Evolutionary conservation across 2,113 vertebrate species (phyloP), one percentile per base, ranked within the genome.

Genomic region (Hemiscyllium ocellatum): DNA sequence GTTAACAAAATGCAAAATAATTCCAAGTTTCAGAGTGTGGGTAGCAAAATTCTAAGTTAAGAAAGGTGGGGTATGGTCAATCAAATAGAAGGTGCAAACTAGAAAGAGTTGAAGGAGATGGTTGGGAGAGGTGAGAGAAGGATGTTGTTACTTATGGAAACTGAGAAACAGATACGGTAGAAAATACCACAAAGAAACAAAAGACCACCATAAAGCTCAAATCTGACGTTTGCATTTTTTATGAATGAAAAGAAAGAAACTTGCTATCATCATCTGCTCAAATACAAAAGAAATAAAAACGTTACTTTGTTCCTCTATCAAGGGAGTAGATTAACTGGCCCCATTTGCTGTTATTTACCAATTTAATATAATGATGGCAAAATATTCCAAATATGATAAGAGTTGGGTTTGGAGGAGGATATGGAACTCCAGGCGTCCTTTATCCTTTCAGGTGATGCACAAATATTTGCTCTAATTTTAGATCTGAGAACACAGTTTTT

Each of bases 161-260:
- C 96, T 96, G 95, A 96, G 95, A 95, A 95, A 96, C 96, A 96
- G 96, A 96, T 19, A 42, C 95, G 76, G 94, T 96, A 96, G 96
- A 97, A 96, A 97, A 96, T 94, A 96, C 96, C 96, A 89, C 29
- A 50, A 61, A 7, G 3, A 87, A 26, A 89, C 20, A 52, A 89
- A 24, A 50, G 56, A 90, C 19, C 80, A 0, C 96, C 96, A 91
- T 96, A n/a, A 70, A 96, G 95, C 96, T 96, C 96, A 97, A 96
- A 96, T 96, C 96, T 96, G 96, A 96, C 96, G 85, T 95, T 65
- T 72, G 80, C 29, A 50, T n/a, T n/a, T 37, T 83, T 15, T 37
- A 61, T 83, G 61, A 95, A 66, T n/a, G 42, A 69, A 68, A 95
- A 66, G 95, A 78, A 50, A 76, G 95, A 95, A 52, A 56, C 42